These are phyloP conservation scores for Macropis europaea DNA, from an alignment of 2,888 invertebrate species.

Conservation along the genomic window DNA sequence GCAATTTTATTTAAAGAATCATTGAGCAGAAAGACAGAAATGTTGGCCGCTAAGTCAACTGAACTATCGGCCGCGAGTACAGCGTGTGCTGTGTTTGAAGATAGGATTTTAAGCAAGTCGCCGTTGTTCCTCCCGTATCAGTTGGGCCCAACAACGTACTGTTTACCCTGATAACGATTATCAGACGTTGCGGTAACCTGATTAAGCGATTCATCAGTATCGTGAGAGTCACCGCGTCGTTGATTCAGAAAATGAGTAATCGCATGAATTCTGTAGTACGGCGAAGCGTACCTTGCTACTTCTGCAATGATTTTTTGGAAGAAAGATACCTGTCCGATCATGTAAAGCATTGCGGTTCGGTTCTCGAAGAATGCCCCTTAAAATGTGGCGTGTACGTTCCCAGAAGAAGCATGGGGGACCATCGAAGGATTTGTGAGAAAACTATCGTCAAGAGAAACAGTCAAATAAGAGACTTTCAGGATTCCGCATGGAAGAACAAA, in stretches of 20 bases:
- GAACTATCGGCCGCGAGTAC: too few species aligned
- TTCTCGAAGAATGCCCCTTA: constrained; percentile 86
- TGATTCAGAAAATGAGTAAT: constrained; percentile 58
- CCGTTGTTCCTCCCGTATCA: constrained; percentile 38
- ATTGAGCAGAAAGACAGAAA: too few species aligned
- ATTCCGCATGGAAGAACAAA: constrained; percentile 66
- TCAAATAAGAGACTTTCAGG: constrained; percentile 63
- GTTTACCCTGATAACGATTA: constrained; percentile 55
- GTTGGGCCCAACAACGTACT: constrained; percentile 15
- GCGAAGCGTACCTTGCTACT: constrained; percentile 71
- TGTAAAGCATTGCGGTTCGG: constrained; percentile 86
- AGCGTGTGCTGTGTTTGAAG: not conserved
- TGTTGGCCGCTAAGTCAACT: too few species aligned
- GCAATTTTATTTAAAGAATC: too few species aligned
- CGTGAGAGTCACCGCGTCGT: not conserved
- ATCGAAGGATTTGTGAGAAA: constrained; percentile 78
- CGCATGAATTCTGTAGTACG: constrained; percentile 48
- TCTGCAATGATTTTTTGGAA: constrained; percentile 71
- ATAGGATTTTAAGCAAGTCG: not conserved
- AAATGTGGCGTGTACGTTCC: constrained; percentile 87
- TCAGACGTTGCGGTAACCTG: constrained; percentile 36
- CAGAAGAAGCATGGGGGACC: constrained; percentile 83
- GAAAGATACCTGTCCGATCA: constrained; percentile 81
- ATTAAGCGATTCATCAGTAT: constrained; percentile 34
- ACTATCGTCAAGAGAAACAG: constrained; percentile 45